phyloP scores from a whole-genome alignment of 2,797 vertebrate species.

The Capromys pilorides region DNA sequence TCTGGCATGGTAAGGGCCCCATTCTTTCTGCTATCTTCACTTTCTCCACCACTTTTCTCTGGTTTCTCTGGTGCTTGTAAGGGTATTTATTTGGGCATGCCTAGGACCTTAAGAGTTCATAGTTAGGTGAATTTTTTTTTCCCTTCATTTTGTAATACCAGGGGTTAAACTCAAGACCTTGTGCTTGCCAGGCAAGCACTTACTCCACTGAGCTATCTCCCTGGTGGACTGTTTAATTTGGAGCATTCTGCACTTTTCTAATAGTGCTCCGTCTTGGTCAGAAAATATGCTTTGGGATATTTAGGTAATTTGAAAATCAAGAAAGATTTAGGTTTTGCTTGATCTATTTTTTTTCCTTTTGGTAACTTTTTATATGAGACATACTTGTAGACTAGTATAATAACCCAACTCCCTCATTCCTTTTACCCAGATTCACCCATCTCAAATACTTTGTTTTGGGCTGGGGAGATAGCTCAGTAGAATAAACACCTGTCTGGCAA shows the following conservation, averaged over 20 bases:
- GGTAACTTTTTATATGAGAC: background rate
- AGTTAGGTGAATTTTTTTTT: background rate
- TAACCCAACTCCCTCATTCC: background rate
- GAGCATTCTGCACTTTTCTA: background rate
- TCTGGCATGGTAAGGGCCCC: constrained; percentile 94
- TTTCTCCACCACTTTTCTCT: too few species aligned
- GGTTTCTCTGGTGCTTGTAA: background rate
- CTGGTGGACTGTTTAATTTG: background rate
- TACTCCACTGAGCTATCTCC: too few species aligned
- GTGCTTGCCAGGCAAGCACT: too few species aligned
- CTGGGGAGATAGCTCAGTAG: too few species aligned
- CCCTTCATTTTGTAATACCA: too few species aligned
- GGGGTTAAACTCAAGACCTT: too few species aligned
- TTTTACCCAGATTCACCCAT: background rate
- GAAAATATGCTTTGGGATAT: background rate
- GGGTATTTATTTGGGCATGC: background rate
- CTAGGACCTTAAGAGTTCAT: background rate
- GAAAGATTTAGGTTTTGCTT: background rate
- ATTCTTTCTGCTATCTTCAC: background rate
- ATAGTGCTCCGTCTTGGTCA: background rate
- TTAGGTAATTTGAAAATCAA: constrained; percentile 5
- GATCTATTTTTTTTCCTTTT: background rate
- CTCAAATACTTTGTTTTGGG: background rate
- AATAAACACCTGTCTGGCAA: too few species aligned
- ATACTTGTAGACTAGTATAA: background rate